These are phyloP conservation scores for Orientallactaga sibirica DNA, from an alignment of 2,797 vertebrate genomes.

Conservation along the genomic window DNA sequence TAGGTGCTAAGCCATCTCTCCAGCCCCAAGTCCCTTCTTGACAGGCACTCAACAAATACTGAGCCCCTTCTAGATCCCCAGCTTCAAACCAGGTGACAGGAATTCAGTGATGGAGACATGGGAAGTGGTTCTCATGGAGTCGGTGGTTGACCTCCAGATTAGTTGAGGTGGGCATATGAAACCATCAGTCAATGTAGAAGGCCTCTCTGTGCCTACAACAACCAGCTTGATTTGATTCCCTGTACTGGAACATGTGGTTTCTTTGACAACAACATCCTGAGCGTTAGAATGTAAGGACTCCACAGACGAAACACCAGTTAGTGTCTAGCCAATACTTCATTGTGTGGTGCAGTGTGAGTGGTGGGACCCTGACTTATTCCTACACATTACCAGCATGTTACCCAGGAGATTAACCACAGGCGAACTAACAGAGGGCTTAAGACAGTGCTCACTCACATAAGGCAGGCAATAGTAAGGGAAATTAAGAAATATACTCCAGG, in stretches of 20 bases:
- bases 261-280: not conserved
- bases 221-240: not conserved
- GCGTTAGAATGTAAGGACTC: not conserved
- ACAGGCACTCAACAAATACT: not conserved
- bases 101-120: not conserved
- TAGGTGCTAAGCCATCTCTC: no score
- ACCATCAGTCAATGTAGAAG: not conserved
- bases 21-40: not conserved
- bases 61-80: not conserved
- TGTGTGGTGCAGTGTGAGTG: not conserved
- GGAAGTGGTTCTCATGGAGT: not conserved
- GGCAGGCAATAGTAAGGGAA: slow-evolving; percentile 38
- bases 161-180: not conserved
- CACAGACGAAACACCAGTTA: not conserved
- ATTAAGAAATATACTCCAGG: slow-evolving; percentile 1
- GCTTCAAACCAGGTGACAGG: not conserved
- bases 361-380: not conserved
- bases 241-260: not conserved
- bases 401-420: not conserved
- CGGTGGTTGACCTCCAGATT: not conserved
- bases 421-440: not conserved
- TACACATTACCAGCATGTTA: not conserved
- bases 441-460: not conserved
- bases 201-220: no score
- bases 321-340: not conserved